Base-by-base conservation (phyloP, 2,797 vertebrate genomes). In the Hemitrygon akajei region DNA sequence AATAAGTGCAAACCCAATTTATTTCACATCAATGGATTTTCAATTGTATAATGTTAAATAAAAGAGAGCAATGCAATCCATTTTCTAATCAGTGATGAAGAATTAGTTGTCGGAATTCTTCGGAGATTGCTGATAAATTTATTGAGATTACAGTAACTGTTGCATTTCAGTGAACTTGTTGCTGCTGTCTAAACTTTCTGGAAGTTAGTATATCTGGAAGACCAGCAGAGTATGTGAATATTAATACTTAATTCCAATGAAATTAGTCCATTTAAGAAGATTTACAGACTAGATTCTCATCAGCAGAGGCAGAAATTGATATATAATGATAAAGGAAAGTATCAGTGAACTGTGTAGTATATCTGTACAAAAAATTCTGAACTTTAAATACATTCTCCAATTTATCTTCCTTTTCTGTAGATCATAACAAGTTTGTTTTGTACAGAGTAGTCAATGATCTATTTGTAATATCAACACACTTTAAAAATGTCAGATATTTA, bases 191-290 rank as follows among this genome's bases (percentile, higher is more conserved):
- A 40, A 99, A 98, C 96, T 99, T 98, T 81, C 96, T 99, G 95
- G 99, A 99, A 95, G 98, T 99, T 94, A 99, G 94, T 99, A 95
- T 99, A 99, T 96, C 97, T 99, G 2, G 98, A 99, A 94, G 98
- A 98, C 93, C 99, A 99, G 96, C 99, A 98, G 99, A 99, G 99
- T 96, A 99, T 99, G 99, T 99, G 99, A 98, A 99, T 99, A 94
- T 98, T 99, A n/a, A 99, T 98, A 94, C 99, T 98, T 94, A 99
- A 98, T 86, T 99, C 99, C 22, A 98, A 99, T 95, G 98, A 99
- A 97, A 99, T 99, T 95, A 97, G 98, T 94, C 98, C 98, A 10
- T 99, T 98, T 95, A 99, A 99, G 97, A 99, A 99, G 96, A 98
- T 98, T 47, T 99, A 98, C 95, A 99, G 98, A 96, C 99, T 99